Base-by-base conservation (phyloP, 2,797 vertebrate species). In the Semaprochilodus insignis region DNA sequence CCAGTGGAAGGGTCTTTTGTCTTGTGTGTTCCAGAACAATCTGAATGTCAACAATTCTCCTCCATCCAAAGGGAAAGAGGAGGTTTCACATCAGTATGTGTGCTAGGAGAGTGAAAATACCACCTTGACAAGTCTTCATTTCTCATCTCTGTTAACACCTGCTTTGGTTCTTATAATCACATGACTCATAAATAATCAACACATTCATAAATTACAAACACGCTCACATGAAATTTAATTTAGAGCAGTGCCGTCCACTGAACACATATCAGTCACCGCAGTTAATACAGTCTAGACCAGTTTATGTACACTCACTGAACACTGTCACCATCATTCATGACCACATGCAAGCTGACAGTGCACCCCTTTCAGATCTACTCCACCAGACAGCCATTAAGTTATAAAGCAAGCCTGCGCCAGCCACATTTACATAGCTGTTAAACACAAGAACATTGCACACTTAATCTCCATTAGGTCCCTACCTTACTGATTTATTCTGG, bases 1-100 rank as follows among this genome's bases (percentile, higher is more conserved):
- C 36, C 78, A 85, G 89, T 85, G 79, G 74, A 74, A 82, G 75
- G 66, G 67, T 59, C 77, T 66, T 77, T 83, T 87, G 82, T 55
- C 69, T 82, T 65, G 36, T 59, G 48, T 83, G 57, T 78, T 69
- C 34, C 34, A 31, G 57, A 78, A 54, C 70, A 74, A 73, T 82
- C 67, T 74, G 27, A 87, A 36, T 83, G 40, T 81, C 81, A 78
- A 71, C 65, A 5, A 63, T 62, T 67, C 10, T 16, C 71, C 34
- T 85, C 52, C 36, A 74, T 15, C 27, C 4, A 4, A 36, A 21
- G 67, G 74, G 25, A 62, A 82, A 44, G 54, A 67, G 31, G 44
- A 62, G 44, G 73, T 17, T 72, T 55, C 52, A 54, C 44, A 52
- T 34, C 8, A 34, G 31, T 54, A 66, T 62, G 36, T 54, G 25